Conservation (phyloP, 2,888 invertebrate species). For the Ischnus inquisitorius region DNA sequence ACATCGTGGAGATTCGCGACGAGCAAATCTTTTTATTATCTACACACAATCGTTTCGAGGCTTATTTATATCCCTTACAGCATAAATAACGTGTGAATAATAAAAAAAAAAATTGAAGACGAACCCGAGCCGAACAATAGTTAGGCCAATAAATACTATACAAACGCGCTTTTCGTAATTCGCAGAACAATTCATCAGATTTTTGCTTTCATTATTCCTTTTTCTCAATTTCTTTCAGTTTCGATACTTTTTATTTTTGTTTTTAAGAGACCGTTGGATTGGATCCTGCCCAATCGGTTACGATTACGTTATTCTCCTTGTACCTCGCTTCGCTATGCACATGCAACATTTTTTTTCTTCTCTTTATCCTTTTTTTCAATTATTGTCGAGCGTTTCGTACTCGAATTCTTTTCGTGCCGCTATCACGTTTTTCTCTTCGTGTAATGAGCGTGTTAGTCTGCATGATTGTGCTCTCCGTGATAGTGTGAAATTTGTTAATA, state of each 20-base stretch:
- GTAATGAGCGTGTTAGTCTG: constrained; percentile 39
- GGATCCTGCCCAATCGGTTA: constrained; percentile 82
- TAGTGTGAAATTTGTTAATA: constrained; percentile 38
- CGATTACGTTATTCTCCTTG: constrained; percentile 61
- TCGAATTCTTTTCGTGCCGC: constrained; percentile 50
- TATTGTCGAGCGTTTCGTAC: constrained; percentile 54
- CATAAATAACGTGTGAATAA: constrained; percentile 78
- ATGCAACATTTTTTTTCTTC: constrained; percentile 34
- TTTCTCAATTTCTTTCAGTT: constrained; percentile 42
- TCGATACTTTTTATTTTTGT: constrained; percentile 26
- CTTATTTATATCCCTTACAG: constrained; percentile 49
- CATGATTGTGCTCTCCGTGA: constrained; percentile 57
- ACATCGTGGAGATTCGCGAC: constrained; percentile 1
- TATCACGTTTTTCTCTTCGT: constrained; percentile 59
- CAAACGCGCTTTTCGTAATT: constrained; percentile 68
- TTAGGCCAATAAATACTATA: constrained; percentile 83
- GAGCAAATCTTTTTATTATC: constrained; percentile 40
- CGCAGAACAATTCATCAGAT: constrained; percentile 60
- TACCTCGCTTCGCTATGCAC: constrained; percentile 26
- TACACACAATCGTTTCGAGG: constrained; percentile 40
- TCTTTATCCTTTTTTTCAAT: constrained; percentile 26
- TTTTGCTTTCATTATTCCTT: constrained; percentile 5
- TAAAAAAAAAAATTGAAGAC: constrained; percentile 17
- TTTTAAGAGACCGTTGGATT: constrained; percentile 71
- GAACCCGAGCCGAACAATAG: constrained; percentile 68